Evolutionary conservation across 2,113 vertebrate species (phyloP).

Genomic region (Phalacrocorax aristotelis): DNA sequence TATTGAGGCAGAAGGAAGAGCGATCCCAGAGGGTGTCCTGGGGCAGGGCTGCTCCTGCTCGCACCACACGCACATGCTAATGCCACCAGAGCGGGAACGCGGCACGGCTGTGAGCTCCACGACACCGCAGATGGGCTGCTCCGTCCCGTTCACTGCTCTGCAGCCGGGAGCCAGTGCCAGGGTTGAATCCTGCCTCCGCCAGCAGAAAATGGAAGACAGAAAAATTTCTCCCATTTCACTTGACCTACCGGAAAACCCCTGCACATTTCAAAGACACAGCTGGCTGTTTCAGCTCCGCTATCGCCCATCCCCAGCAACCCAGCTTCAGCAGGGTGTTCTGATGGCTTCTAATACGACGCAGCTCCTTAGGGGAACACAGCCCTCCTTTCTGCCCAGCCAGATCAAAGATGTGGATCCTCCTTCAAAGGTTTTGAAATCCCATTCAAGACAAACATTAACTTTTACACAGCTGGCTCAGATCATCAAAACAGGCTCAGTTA

Average conservation of each 20-base stretch:
- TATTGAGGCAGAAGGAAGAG: neutral
- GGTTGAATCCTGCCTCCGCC: neutral
- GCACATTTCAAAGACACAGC: neutral
- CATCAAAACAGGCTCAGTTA: neutral
- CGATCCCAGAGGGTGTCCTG: neutral
- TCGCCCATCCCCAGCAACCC: neutral
- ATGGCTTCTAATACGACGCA: neutral
- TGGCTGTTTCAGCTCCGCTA: neutral
- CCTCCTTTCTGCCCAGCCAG: neutral
- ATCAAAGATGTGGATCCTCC: neutral
- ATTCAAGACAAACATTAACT: neutral
- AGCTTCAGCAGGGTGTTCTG: neutral
- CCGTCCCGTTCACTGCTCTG: neutral
- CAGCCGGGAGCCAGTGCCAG: neutral
- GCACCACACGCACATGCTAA: neutral
- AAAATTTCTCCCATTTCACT: neutral
- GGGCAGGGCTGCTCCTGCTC: neutral
- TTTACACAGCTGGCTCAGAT: neutral
- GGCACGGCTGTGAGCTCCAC: fast-evolving
- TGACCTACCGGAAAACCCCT: neutral
- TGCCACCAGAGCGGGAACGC: fast-evolving
- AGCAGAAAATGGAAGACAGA: neutral
- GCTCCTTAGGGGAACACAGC: neutral
- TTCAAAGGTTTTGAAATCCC: neutral
- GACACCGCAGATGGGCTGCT: neutral